These are phyloP conservation scores for Hyperopisus bebe DNA, from an alignment of 2,113 vertebrate genomes.

Conservation along the genomic window DNA sequence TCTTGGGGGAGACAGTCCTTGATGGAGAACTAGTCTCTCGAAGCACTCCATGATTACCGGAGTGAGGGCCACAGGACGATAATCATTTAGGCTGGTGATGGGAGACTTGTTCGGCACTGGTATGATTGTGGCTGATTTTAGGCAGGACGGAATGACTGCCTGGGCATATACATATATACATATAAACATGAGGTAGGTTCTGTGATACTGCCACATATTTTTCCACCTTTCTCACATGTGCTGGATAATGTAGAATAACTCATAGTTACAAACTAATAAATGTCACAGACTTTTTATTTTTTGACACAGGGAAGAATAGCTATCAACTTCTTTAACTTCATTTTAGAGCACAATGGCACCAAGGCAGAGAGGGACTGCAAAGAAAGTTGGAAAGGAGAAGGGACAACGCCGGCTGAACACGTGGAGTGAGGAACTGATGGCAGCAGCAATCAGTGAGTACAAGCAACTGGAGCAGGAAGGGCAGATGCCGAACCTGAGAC, in stretches of 20 bases:
- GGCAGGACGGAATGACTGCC: too few relatives aligned
- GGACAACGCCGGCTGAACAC: neutral
- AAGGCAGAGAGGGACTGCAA: neutral
- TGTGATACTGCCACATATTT: too few relatives aligned
- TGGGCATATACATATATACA: too few relatives aligned
- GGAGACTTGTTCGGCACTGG: too few relatives aligned
- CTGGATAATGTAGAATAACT: neutral
- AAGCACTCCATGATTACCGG: too few relatives aligned
- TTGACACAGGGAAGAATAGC: neutral
- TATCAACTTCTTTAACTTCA: neutral
- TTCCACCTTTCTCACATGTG: neutral
- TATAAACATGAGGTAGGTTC: too few relatives aligned
- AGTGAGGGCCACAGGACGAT: too few relatives aligned
- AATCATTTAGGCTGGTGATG: too few relatives aligned
- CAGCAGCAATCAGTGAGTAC: neutral
- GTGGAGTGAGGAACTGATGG: neutral
- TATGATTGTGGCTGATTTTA: too few relatives aligned
- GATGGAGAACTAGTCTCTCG: too few relatives aligned
- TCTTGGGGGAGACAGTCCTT: too few relatives aligned
- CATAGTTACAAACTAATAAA: neutral
- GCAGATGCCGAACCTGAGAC: neutral
- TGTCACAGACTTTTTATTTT: neutral
- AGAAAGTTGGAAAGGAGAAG: neutral
- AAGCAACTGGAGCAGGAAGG: neutral
- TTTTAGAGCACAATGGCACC: neutral